Evolutionary conservation across 2,888 invertebrate species (phyloP).

Genomic region (Litoditis marina): DNA sequence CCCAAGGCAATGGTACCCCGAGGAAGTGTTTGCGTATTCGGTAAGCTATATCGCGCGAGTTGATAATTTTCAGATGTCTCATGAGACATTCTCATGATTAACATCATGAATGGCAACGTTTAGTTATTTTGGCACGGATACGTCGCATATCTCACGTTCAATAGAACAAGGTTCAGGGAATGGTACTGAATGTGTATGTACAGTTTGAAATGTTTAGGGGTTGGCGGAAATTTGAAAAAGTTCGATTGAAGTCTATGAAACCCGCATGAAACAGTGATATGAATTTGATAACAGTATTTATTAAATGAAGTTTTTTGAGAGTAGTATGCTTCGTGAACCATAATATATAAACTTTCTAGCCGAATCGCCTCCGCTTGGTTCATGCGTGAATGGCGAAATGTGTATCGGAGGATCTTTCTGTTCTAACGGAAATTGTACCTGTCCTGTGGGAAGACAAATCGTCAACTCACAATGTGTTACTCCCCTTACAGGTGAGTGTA

Average conservation of each 20-base stretch:
- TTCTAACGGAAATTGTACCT: slow-evolving; percentile 46
- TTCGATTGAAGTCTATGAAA: too few species aligned
- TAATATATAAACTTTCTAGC: background rate
- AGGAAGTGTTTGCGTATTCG: slow-evolving; percentile 22
- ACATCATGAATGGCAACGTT: background rate
- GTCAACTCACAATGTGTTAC: slow-evolving; percentile 58
- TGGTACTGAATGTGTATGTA: too few species aligned
- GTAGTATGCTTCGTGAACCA: too few species aligned
- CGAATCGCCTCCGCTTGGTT: slow-evolving; percentile 12
- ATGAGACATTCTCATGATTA: background rate
- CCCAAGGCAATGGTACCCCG: slow-evolving; percentile 17
- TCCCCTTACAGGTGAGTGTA: slow-evolving; percentile 52
- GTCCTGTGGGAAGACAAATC: slow-evolving; percentile 22
- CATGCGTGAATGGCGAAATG: slow-evolving; percentile 14
- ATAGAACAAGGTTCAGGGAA: too few species aligned
- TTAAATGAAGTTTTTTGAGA: too few species aligned
- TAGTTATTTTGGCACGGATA: too few species aligned
- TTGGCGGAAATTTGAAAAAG: too few species aligned
- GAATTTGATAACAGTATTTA: too few species aligned
- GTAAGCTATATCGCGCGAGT: background rate
- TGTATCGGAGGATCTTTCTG: slow-evolving; percentile 59
- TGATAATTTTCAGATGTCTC: background rate
- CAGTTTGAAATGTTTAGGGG: too few species aligned
- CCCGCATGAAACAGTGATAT: too few species aligned
- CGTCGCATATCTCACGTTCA: too few species aligned